Evolutionary conservation across 2,113 vertebrate genomes (phyloP).

Genomic region (Myiagra hebetior): DNA sequence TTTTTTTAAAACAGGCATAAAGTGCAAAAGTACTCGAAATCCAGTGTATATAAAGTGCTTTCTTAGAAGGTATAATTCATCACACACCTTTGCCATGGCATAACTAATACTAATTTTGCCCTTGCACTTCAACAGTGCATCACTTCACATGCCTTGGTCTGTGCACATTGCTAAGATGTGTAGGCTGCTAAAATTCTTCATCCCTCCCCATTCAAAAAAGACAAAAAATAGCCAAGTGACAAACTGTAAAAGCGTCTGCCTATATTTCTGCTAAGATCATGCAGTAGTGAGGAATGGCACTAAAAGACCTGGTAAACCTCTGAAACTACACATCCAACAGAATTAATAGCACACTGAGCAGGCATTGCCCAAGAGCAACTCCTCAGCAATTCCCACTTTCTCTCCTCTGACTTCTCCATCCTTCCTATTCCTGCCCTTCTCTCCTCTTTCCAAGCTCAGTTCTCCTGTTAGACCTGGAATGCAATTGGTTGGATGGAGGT

Average conservation of each 20-base stretch:
- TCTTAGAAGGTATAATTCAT: conserved; percentile 78
- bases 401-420: not conserved
- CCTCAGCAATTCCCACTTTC: not conserved
- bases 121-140: conserved; percentile 44
- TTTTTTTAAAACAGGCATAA: conserved; percentile 80
- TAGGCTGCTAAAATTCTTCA: not conserved
- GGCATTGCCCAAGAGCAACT: not conserved
- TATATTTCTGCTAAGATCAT: not conserved
- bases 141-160: not conserved
- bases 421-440: not conserved
- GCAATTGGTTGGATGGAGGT: not conserved
- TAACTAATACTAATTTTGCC: conserved; percentile 69
- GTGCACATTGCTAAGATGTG: not conserved
- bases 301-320: not conserved
- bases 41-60: conserved; percentile 70
- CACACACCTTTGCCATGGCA: conserved; percentile 73
- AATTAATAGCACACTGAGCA: not conserved
- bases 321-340: not conserved
- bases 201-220: not conserved
- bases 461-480: not conserved
- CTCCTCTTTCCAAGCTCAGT: not conserved
- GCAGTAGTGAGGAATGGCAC: not conserved
- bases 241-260: not conserved
- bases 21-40: conserved; percentile 68
- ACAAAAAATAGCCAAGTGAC: not conserved